Percentiles rank a stretch among this genome's conserved stretches.
phyloP scores from a whole-genome alignment of 2,797 vertebrate genomes.

The Typhlichthys subterraneus region DNA sequence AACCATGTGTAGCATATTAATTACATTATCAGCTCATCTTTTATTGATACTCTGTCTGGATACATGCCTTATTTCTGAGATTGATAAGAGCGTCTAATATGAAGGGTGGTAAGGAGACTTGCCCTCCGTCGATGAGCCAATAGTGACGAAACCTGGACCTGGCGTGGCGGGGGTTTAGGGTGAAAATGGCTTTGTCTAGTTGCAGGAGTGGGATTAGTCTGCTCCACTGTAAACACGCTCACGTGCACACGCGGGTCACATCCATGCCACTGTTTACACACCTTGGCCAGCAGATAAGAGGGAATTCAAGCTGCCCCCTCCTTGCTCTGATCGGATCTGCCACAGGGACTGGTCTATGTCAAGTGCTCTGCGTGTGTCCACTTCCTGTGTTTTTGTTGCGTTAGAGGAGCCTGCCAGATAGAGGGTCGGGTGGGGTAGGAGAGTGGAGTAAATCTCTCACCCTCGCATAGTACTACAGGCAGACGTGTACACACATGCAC shows the following conservation, averaged over 20 bases:
- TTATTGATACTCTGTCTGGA: conserved; percentile 57
- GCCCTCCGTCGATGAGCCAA: conserved; percentile 31
- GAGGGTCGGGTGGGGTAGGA: conserved; percentile 5
- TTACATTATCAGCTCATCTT: conserved; percentile 57
- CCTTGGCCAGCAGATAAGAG: conserved; percentile 61
- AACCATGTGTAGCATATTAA: conserved; percentile 67
- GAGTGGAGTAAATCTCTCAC: conserved; percentile 41
- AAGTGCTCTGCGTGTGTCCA: conserved; percentile 54
- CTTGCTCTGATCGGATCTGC: conserved; percentile 68
- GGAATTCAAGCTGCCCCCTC: conserved; percentile 43
- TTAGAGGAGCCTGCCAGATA: conserved; percentile 45
- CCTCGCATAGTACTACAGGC: conserved; percentile 8
- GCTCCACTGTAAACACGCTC: conserved; percentile 45
- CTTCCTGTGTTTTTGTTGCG: conserved; percentile 72
- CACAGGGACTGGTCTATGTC: conserved; percentile 64
- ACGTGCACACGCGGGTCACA: conserved; percentile 34
- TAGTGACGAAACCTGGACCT: conserved; percentile 30
- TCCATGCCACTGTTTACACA: conserved; percentile 64
- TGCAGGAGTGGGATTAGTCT: background rate
- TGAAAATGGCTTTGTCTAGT: conserved; percentile 31
- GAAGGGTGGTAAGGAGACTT: conserved; percentile 20
- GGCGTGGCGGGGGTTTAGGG: background rate
- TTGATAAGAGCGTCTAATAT: conserved; percentile 38
- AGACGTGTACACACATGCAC: background rate
- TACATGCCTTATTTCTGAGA: conserved; percentile 23